Conservation (phyloP, 2,888 invertebrate genomes). For the Orchesellides sinensis region DNA sequence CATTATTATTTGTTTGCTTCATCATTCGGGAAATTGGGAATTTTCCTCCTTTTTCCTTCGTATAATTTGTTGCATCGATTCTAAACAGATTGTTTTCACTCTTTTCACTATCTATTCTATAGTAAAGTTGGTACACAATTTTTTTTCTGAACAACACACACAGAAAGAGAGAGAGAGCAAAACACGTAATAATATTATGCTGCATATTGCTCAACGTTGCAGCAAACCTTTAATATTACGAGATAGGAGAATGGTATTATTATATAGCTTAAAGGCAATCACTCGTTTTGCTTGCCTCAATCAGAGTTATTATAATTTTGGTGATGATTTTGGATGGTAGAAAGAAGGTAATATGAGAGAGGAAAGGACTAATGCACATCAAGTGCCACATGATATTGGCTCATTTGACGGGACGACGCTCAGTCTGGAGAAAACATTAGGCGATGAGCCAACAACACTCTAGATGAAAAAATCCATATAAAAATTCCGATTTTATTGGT, state of each 20-base stretch:
- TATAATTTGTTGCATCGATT: slow-evolving; percentile 57
- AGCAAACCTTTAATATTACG: background rate
- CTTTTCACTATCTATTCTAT: slow-evolving; percentile 5
- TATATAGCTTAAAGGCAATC: slow-evolving; percentile 4
- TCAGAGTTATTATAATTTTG: slow-evolving; percentile 24
- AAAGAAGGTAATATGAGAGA: background rate
- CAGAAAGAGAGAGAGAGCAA: background rate
- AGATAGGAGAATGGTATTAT: background rate
- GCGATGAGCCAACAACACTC: slow-evolving; percentile 55
- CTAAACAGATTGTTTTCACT: slow-evolving; percentile 55
- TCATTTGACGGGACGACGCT: background rate
- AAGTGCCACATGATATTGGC: slow-evolving; percentile 6
- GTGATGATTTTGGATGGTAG: slow-evolving; percentile 29
- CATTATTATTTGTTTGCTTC: slow-evolving; percentile 59
- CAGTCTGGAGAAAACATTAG: slow-evolving; percentile 49
- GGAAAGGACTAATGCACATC: background rate
- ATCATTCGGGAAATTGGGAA: slow-evolving; percentile 49
- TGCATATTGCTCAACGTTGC: slow-evolving; percentile 6
- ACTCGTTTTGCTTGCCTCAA: background rate
- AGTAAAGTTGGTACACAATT: background rate
- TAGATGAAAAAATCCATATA: slow-evolving; percentile 35
- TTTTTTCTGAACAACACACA: background rate
- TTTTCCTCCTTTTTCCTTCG: slow-evolving; percentile 7
- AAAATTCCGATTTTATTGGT: slow-evolving; percentile 52
- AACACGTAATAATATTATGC: background rate